These are phyloP conservation scores for Ceyx margarethae DNA, from an alignment of 2,113 vertebrate species.

Conservation along the genomic window DNA sequence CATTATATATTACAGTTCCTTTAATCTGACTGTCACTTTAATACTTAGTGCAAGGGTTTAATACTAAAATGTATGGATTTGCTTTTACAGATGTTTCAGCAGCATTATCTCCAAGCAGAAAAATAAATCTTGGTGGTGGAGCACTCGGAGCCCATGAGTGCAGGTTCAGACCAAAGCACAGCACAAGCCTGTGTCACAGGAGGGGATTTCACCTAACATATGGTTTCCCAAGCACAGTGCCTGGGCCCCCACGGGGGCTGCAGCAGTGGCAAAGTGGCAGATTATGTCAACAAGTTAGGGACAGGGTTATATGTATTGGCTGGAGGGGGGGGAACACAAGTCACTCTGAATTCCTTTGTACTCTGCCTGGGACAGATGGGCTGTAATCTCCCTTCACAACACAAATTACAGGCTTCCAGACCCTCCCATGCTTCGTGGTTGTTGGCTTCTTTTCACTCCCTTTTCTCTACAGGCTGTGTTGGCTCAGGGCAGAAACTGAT, in stretches of 20 bases:
- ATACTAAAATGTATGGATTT: not conserved
- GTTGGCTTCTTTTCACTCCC: not conserved
- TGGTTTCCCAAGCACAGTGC: not conserved
- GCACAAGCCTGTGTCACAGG: not conserved
- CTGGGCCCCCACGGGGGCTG: not conserved
- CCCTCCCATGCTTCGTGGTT: not conserved
- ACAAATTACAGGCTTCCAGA: constrained; percentile 23
- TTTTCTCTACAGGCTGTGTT: not conserved
- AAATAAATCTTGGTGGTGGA: not conserved
- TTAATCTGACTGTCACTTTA: not conserved
- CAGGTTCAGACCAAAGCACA: not conserved
- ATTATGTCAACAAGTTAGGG: not conserved
- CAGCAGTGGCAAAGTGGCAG: rapidly evolving
- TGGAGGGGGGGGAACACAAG: not conserved
- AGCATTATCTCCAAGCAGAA: not conserved
- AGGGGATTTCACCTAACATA: not conserved
- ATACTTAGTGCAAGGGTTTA: not conserved
- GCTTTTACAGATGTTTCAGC: constrained; percentile 9
- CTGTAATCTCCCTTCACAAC: not conserved
- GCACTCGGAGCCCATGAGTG: not conserved
- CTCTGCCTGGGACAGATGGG: not conserved
- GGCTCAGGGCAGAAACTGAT: not conserved
- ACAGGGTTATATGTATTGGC: not conserved
- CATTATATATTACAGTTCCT: not conserved
- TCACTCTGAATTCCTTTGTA: not conserved